Base-by-base conservation (phyloP, 2,797 vertebrate genomes). In the Poeciliopsis gracilis region DNA sequence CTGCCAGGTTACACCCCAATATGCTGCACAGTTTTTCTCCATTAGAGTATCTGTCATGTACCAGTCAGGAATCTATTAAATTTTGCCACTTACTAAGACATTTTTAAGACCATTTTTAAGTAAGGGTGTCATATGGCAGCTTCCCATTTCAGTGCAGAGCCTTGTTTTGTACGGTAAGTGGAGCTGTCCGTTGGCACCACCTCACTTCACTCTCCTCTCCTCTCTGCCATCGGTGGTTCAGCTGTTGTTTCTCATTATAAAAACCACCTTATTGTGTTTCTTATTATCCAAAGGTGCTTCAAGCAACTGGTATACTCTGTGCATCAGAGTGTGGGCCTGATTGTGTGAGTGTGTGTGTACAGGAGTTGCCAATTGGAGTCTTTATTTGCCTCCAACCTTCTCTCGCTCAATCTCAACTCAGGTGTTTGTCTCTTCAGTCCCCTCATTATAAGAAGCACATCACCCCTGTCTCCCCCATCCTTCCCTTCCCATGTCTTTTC, bases 201-300 rank as follows among this genome's bases (percentile, higher is more conserved):
- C 84, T 86, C 75, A 91, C 80, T 36, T 86, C 92, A 77, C 82
- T 85, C 82, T 76, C 61, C 76, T 84, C 82, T 75, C 61, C 75
- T 83, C 75, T 75, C 84, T 81, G 92, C 94, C 92, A 90, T 91
- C 85, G 87, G 94, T 93, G 92, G 84, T 93, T 94, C 92, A 94
- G 93, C 92, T 93, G 92, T 94, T 94, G 92, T 93, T 93, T 92
- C 92, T 94, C 94, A 95, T 94, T 95, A 94, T 91, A 93, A 93
- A 94, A 93, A 91, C 78, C 88, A 92, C 88, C 89, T 93, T 93
- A 93, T 93, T 93, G 91, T 92, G 93, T 94, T 92, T 95, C 93
- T 93, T 94, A 94, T 95, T 94, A 95, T 94, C 87, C 88, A 82
- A 86, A 93, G 89, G 89, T 91, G 92, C 91, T 93, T 87, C 84